Conservation (phyloP, 1,140 invertebrate genomes). For the Hylyphantes graminicola region DNA sequence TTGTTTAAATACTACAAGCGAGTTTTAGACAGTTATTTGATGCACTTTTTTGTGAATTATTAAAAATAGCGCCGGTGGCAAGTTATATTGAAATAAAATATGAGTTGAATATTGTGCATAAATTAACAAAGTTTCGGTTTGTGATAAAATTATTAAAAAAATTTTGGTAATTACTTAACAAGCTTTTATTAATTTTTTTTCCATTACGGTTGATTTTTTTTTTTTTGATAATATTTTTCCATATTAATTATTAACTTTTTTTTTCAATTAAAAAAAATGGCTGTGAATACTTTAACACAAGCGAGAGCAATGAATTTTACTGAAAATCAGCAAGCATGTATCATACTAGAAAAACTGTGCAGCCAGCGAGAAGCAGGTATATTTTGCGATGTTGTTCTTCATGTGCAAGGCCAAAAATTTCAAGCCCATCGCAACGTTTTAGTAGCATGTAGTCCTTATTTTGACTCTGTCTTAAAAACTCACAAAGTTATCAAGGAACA, state of each 20-base stretch:
- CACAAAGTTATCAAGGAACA: conserved; percentile 73
- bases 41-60: no score
- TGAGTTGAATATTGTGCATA: no score
- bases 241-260: no score
- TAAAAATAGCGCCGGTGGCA: no score
- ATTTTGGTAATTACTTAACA: no score
- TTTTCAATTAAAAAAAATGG: conserved; percentile 52
- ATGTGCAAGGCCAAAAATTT: conserved; percentile 74
- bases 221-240: no score
- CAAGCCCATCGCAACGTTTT: conserved; percentile 76
- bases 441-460: conserved; percentile 76
- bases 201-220: no score
- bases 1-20: not conserved
- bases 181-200: no score
- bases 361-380: conserved; percentile 70
- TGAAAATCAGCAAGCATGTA: conserved; percentile 67
- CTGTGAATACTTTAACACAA: conserved; percentile 61
- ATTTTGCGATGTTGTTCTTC: conserved; percentile 75
- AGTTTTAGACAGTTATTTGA: no score
- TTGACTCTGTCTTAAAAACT: conserved; percentile 74
- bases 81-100: no score
- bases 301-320: conserved; percentile 68
- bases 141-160: no score
- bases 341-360: conserved; percentile 69
- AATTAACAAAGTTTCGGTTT: no score